Evolutionary conservation across 2,113 vertebrate genomes (phyloP).

Genomic region (Phylloscopus whistleri): DNA sequence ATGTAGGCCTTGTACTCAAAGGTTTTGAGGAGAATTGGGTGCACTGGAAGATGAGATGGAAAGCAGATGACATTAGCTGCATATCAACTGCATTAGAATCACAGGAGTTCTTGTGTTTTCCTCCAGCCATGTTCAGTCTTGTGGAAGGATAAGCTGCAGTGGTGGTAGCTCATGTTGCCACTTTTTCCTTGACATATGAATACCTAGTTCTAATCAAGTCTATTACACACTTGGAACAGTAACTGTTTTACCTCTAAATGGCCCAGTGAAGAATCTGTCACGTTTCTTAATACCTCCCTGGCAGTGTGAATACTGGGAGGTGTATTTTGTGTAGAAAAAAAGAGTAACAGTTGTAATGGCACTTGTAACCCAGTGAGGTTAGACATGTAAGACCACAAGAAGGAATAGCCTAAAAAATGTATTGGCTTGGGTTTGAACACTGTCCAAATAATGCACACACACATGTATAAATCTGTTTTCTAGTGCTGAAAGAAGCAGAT

Average conservation of each 20-base stretch:
- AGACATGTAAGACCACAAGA: background rate
- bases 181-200: background rate
- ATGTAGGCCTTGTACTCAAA: background rate
- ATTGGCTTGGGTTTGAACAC: background rate
- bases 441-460: background rate
- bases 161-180: background rate
- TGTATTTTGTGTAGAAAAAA: background rate
- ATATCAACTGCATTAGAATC: background rate
- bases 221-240: background rate
- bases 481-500: slow-evolving; percentile 70
- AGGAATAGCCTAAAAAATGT: background rate
- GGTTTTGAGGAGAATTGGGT: background rate
- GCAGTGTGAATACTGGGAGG: background rate
- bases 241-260: background rate
- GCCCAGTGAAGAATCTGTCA: background rate
- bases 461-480: background rate
- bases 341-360: background rate
- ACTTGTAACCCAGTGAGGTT: background rate
- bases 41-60: background rate
- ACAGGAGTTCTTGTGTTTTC: background rate
- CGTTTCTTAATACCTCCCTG: background rate
- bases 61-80: background rate
- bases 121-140: background rate
- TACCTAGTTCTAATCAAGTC: background rate
- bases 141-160: background rate